These are phyloP conservation scores for Lethenteron camtschaticum DNA, from an alignment of 2,113 vertebrate species.

Conservation along the genomic window DNA sequence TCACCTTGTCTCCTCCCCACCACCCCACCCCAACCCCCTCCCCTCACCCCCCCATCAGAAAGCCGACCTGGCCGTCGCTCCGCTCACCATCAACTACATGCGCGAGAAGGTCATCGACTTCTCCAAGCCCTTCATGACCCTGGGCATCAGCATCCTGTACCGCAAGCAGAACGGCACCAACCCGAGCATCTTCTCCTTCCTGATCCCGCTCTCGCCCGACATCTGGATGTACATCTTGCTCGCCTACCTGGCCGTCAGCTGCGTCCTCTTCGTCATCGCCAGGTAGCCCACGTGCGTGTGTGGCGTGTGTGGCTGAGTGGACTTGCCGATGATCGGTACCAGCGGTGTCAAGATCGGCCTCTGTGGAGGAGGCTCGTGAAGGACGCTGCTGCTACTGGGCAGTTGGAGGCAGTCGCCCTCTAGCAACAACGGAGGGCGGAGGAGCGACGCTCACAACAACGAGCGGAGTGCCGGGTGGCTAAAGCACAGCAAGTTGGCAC, in stretches of 20 bases:
- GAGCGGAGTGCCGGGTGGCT: too few relatives aligned
- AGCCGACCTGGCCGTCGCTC: constrained; percentile 86
- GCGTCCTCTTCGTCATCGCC: constrained; percentile 90
- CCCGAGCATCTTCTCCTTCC: constrained; percentile 82
- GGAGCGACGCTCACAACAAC: too few relatives aligned
- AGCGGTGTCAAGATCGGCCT: too few relatives aligned
- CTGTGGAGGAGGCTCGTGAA: too few relatives aligned
- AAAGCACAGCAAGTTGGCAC: too few relatives aligned
- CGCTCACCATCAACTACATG: constrained; percentile 88
- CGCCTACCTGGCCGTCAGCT: constrained; percentile 88
- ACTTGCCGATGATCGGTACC: too few relatives aligned
- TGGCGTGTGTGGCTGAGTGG: too few relatives aligned
- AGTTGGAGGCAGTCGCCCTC: too few relatives aligned
- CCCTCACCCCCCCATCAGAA: constrained; percentile 30
- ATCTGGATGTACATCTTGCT: constrained; percentile 98
- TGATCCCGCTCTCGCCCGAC: constrained; percentile 83
- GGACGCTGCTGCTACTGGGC: too few relatives aligned
- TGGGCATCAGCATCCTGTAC: constrained; percentile 93
- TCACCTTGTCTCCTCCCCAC: too few relatives aligned
- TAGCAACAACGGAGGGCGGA: too few relatives aligned
- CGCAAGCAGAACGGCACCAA: constrained; percentile 91
- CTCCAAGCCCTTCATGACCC: constrained; percentile 93
- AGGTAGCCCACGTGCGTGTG: constrained; percentile 33
- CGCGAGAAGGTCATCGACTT: constrained; percentile 95
- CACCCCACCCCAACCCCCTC: too few relatives aligned